phyloP scores from a whole-genome alignment of 53 echinoderm and acorn worm genomes.

The Holothuria scabra region DNA sequence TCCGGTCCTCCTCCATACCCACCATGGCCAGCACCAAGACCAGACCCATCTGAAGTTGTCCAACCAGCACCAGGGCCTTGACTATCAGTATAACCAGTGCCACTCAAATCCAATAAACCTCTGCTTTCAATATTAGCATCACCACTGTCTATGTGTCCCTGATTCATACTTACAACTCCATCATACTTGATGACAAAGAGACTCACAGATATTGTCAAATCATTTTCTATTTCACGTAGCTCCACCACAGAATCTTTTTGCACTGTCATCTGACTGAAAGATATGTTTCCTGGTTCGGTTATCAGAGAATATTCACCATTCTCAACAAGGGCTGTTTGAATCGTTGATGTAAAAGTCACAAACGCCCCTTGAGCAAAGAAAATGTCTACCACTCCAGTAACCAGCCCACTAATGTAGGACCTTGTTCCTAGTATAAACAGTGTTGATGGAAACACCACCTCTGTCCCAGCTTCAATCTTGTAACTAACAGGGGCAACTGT shows the following conservation, averaged over 20 bases:
- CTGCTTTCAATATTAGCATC: conserved; percentile 81
- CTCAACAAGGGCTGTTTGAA: conserved; percentile 76
- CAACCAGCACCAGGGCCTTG: conserved; percentile 76
- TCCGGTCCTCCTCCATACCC: conserved; percentile 87
- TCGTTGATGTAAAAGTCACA: conserved; percentile 74
- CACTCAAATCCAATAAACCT: conserved; percentile 74
- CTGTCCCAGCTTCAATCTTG: conserved; percentile 69
- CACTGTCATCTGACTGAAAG: conserved; percentile 78
- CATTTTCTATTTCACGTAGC: conserved; percentile 65
- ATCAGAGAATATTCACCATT: conserved; percentile 74
- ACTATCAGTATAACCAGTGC: conserved; percentile 72
- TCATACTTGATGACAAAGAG: conserved; percentile 77
- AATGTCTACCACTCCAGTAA: conserved; percentile 74
- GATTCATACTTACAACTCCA: conserved; percentile 81
- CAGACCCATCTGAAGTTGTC: conserved; percentile 67
- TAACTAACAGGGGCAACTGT: conserved; percentile 92
- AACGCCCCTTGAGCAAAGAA: conserved; percentile 77
- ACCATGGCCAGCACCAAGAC: conserved; percentile 87
- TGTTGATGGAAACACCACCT: conserved; percentile 84
- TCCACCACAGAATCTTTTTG: conserved; percentile 78
- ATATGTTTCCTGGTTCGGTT: conserved; percentile 85
- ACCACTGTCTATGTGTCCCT: conserved; percentile 78
- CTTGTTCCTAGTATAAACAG: conserved; percentile 85
- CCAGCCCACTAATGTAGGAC: conserved; percentile 66
- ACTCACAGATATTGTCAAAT: conserved; percentile 76